Conservation (phyloP, 2,113 vertebrate species). For the Aspiorhynchus laticeps region DNA sequence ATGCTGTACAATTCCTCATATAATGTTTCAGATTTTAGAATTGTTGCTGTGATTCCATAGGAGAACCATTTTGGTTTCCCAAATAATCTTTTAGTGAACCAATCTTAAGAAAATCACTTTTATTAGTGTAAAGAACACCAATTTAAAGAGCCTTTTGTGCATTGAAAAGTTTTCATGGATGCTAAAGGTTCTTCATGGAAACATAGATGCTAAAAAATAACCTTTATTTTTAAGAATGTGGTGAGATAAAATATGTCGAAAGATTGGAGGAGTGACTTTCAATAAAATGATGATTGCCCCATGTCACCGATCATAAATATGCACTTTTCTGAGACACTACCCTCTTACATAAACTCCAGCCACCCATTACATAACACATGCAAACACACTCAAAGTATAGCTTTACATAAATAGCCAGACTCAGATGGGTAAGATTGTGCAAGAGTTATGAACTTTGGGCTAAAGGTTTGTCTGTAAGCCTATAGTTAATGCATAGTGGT, state of each 20-base stretch:
- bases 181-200: too few relatives aligned
- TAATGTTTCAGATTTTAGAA: too few relatives aligned
- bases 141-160: too few relatives aligned
- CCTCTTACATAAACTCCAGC: constrained; percentile 16
- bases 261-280: background rate
- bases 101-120: too few relatives aligned
- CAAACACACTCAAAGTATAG: constrained; percentile 16
- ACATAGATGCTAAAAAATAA: too few relatives aligned
- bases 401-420: background rate
- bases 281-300: background rate
- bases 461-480: background rate
- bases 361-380: constrained; percentile 25
- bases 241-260: background rate
- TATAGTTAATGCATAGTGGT: background rate
- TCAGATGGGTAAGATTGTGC: background rate
- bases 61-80: too few relatives aligned
- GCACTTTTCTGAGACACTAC: background rate
- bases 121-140: too few relatives aligned
- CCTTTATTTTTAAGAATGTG: too few relatives aligned
- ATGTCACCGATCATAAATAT: background rate
- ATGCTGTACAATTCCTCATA: too few relatives aligned
- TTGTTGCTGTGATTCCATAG: too few relatives aligned
- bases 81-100: background rate
- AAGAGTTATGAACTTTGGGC: constrained; percentile 8
- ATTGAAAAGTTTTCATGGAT: too few relatives aligned